phyloP scores from a whole-genome alignment of 2,113 vertebrate species.

The Hyaena hyaena region DNA sequence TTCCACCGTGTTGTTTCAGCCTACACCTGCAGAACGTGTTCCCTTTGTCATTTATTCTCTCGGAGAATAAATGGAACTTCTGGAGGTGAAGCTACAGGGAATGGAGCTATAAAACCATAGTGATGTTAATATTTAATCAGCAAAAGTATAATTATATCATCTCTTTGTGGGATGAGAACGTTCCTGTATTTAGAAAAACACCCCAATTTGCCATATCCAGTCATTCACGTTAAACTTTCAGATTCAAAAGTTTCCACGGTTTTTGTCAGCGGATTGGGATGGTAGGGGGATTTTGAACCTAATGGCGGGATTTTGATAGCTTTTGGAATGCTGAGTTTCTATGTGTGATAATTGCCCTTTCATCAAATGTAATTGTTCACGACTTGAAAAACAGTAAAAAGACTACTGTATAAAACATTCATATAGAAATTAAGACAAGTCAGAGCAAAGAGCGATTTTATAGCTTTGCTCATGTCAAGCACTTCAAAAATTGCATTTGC shows the following conservation, averaged over 20 bases:
- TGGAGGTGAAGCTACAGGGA: constrained; percentile 39
- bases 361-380: constrained; percentile 73
- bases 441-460: constrained; percentile 73
- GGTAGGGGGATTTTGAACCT: background rate
- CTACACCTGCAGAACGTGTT: constrained; percentile 63
- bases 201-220: constrained; percentile 8
- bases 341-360: constrained; percentile 76
- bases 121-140: constrained; percentile 77
- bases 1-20: background rate
- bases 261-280: constrained; percentile 26
- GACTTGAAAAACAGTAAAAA: constrained; percentile 76
- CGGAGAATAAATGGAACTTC: constrained; percentile 43
- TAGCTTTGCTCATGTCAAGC: constrained; percentile 64
- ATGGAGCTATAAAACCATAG: constrained; percentile 1
- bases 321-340: constrained; percentile 67
- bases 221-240: constrained; percentile 44
- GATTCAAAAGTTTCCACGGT: background rate
- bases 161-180: constrained; percentile 15
- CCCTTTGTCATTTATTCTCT: constrained; percentile 18
- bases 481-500: constrained; percentile 73
- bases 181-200: constrained; percentile 56
- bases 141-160: constrained; percentile 34
- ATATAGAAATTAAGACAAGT: constrained; percentile 79
- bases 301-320: constrained; percentile 61
- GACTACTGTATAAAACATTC: constrained; percentile 77